phyloP scores from a whole-genome alignment of 1,140 invertebrate species.

The Phymorhynchus buccinoides region DNA sequence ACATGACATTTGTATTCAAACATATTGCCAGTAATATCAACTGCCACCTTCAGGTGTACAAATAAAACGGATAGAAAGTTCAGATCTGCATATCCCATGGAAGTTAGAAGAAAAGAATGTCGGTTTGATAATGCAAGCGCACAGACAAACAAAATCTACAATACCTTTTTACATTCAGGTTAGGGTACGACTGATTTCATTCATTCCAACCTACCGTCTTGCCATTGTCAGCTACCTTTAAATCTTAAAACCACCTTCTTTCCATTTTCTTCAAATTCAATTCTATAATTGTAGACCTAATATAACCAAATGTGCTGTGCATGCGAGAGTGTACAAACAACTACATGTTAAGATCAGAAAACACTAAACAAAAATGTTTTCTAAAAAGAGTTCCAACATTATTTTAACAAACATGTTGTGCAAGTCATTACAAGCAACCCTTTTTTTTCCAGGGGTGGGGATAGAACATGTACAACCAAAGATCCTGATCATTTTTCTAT shows the following conservation, averaged over 20 bases:
- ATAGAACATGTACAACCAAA: not conserved
- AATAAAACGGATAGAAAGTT: too few species aligned
- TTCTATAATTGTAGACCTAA: not conserved
- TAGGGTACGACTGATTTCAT: too few species aligned
- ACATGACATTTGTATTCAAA: too few species aligned
- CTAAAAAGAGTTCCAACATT: too few species aligned
- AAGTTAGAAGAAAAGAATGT: not conserved
- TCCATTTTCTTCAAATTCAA: not conserved
- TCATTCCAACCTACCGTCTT: not conserved
- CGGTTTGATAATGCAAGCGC: not conserved
- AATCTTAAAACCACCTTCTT: not conserved
- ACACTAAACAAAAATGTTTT: not conserved
- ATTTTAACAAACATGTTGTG: not conserved
- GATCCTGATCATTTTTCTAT: too few species aligned
- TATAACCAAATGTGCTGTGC: not conserved
- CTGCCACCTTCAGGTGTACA: too few species aligned
- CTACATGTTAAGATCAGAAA: not conserved
- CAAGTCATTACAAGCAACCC: slow-evolving; percentile 2
- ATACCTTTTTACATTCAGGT: not conserved
- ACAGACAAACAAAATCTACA: not conserved
- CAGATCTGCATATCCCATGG: too few species aligned
- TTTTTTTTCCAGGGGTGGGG: not conserved
- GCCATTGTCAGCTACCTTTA: not conserved
- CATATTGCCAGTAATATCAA: too few species aligned
- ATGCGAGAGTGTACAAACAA: not conserved